Percentiles rank a stretch among this genome's conserved stretches.
phyloP scores from a whole-genome alignment of 2,113 vertebrate genomes.

The Edolisoma coerulescens region DNA sequence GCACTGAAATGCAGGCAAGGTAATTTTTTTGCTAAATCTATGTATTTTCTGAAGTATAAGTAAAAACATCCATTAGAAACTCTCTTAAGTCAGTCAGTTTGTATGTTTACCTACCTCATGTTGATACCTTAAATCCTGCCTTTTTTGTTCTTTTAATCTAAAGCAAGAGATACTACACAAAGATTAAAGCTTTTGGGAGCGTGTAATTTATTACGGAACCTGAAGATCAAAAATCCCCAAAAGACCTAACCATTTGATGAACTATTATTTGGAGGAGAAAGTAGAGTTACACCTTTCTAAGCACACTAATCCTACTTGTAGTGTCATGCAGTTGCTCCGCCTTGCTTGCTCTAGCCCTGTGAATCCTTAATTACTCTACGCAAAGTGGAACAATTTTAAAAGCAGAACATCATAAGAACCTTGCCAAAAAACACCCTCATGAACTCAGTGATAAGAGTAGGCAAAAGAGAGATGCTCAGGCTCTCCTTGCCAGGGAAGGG shows the following conservation, averaged over 20 bases:
- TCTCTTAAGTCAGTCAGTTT: neutral
- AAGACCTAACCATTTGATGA: neutral
- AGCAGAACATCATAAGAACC: neutral
- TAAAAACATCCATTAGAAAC: neutral
- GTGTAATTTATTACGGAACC: neutral
- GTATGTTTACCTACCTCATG: neutral
- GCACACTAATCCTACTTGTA: neutral
- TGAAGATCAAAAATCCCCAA: neutral
- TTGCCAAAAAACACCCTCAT: neutral
- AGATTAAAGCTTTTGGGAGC: neutral
- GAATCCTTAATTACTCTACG: neutral
- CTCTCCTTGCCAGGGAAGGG: neutral
- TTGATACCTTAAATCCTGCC: neutral
- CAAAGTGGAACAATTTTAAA: neutral
- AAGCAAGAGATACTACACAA: neutral
- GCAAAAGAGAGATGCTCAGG: neutral
- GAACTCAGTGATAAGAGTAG: neutral
- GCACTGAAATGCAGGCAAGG: neutral
- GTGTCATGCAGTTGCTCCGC: neutral
- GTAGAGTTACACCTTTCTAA: neutral
- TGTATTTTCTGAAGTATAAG: neutral
- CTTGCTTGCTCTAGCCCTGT: neutral
- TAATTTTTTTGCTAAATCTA: neutral
- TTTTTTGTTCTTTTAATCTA: neutral
- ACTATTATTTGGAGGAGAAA: neutral